A percentile compares a stretch with the other conserved stretches of the same genome.
Conservation (phyloP, 1,140 invertebrate genomes). For the Heliothis virescens region DNA sequence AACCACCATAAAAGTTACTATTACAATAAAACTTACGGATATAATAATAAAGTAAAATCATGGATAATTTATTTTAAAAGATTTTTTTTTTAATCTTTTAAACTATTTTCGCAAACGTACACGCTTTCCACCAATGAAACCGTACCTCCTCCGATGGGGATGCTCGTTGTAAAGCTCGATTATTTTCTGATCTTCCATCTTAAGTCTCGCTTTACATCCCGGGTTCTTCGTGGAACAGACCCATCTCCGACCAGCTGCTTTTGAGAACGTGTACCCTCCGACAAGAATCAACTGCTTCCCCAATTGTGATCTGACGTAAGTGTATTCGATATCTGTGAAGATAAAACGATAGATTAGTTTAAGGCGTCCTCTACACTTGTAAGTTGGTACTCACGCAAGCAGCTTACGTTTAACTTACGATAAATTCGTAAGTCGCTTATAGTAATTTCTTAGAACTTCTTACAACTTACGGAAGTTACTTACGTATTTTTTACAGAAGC, state of each 20-base stretch:
- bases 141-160: constrained; percentile 32
- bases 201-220: constrained; percentile 55
- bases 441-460: too few relatives aligned
- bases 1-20: too few relatives aligned
- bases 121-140: background rate
- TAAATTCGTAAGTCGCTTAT: too few relatives aligned
- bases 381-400: too few relatives aligned
- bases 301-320: constrained; percentile 52
- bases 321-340: constrained; percentile 45
- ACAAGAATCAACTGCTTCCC: constrained; percentile 56
- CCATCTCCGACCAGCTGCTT: constrained; percentile 29
- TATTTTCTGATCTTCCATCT: constrained; percentile 39
- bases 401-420: too few relatives aligned
- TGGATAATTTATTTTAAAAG: too few relatives aligned
- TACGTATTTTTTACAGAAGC: too few relatives aligned
- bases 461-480: too few relatives aligned
- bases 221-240: constrained; percentile 52
- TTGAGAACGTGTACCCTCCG: constrained; percentile 57
- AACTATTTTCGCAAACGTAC: background rate
- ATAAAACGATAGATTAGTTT: constrained; percentile 3
- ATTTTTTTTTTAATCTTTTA: too few relatives aligned
- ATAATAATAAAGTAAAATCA: too few relatives aligned
- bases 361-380: too few relatives aligned
- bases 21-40: too few relatives aligned
- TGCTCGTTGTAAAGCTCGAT: constrained; percentile 20